phyloP scores from a whole-genome alignment of 2,113 vertebrate genomes.

The Takifugu flavidus region DNA sequence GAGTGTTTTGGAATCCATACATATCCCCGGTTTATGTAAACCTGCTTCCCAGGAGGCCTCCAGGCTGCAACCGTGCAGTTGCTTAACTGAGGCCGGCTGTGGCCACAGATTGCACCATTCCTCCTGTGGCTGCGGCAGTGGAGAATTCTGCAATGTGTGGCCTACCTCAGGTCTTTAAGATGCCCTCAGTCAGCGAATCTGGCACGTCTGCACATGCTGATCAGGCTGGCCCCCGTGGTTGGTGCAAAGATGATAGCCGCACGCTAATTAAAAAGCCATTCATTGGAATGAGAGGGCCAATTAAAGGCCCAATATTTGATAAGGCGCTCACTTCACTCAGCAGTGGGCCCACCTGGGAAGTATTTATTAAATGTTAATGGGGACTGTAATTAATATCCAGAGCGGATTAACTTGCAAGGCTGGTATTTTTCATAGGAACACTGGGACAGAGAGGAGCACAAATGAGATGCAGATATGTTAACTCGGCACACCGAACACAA shows the following conservation, averaged over 20 bases:
- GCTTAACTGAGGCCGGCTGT: constrained; percentile 35
- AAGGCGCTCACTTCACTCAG: constrained; percentile 66
- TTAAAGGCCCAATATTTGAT: constrained; percentile 76
- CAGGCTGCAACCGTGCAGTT: constrained; percentile 39
- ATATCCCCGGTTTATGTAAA: constrained; percentile 19
- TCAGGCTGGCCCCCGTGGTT: constrained; percentile 54
- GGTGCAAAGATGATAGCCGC: constrained; percentile 63
- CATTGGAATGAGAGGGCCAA: constrained; percentile 72
- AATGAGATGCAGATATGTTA: constrained; percentile 31
- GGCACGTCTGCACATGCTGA: constrained; percentile 56
- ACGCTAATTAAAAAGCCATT: constrained; percentile 76
- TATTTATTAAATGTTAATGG: constrained; percentile 75
- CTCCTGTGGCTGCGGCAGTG: constrained; percentile 36
- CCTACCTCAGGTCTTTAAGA: constrained; percentile 66
- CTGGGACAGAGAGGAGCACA: constrained; percentile 15
- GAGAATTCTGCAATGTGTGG: constrained; percentile 53
- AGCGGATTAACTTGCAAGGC: constrained; percentile 51
- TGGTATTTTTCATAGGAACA: constrained; percentile 43
- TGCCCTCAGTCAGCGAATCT: constrained; percentile 65
- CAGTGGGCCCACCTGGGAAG: constrained; percentile 70
- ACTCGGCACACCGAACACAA: constrained; percentile 41
- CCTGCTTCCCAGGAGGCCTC: constrained; percentile 9
- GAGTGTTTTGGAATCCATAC: background rate
- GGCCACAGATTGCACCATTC: constrained; percentile 46
- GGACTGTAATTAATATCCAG: constrained; percentile 73